Evolutionary conservation across 2,797 vertebrate species (phyloP).

Genomic region (Hypotaenidia philippensis): DNA sequence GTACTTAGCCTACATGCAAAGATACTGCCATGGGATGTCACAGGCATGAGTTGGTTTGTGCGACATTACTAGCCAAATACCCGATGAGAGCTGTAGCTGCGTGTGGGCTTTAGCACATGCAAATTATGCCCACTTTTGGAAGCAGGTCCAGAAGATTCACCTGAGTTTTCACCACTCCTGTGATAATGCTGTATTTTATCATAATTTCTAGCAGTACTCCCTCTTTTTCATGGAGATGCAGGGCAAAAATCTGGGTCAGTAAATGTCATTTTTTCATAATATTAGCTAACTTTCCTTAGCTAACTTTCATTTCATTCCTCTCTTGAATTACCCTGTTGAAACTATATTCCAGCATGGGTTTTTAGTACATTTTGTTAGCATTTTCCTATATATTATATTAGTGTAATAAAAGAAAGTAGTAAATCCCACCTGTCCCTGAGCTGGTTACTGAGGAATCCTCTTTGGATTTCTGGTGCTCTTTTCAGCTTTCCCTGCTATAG

Average conservation of each 20-base stretch:
- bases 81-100: neutral
- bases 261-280: neutral
- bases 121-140: constrained; percentile 1
- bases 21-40: neutral
- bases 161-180: neutral
- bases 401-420: neutral
- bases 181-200: neutral
- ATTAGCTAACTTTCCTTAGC: neutral
- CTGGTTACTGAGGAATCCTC: neutral
- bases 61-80: neutral
- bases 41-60: neutral
- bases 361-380: neutral
- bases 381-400: neutral
- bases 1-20: neutral
- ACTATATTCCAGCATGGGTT: neutral
- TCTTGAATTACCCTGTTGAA: neutral
- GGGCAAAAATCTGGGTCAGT: neutral
- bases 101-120: neutral
- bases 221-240: neutral
- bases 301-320: neutral
- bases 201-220: neutral
- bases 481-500: neutral
- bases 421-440: neutral
- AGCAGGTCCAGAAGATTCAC: neutral
- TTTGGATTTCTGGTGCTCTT: neutral